Base-by-base conservation (phyloP, 2,797 vertebrate species). In the Ispidina lecontei region DNA sequence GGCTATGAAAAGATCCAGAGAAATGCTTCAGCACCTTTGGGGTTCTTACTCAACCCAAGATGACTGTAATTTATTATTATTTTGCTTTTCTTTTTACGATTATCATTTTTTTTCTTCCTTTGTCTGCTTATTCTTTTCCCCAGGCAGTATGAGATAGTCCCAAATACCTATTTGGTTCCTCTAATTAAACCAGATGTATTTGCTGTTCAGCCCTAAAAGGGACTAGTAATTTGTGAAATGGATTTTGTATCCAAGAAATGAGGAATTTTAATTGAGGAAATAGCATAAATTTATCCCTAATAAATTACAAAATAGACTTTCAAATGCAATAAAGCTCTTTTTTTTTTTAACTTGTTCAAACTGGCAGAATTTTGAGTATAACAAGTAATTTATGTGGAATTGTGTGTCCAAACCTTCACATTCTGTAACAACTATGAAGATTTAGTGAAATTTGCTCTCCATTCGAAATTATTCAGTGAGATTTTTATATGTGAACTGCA, bases 111-210 rank as follows among this genome's bases (percentile, higher is more conserved):
- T 91, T 83, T 63, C 63, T 81, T 84, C 29, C 11, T 22, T 74
- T 73, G 59, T 59, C 60, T 69, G 60, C 46, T 84, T 54, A 64
- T 56, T 79, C 71, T 65, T 68, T 41, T 77, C 88, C 60, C 69
- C n/a, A 52, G 80, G 86, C 88, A 90, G 84, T 29, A 84, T 1
- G 4, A 88, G 68, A 74, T 14, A 67, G 74, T 28, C 78, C 69
- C 68, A 91, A 76, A 71, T 35, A 91, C 64, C 87, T 92, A 43
- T 80, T 87, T 76, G 49, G 41, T 77, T 92, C 17, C 83, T 76
- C 51, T 80, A 93, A 94, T 96, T 89, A 93, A 79, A 65, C n/a
- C 64, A 87, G 74, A 88, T 71, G 60, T 64, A 71, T 82, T 74
- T 90, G 68, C 54, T 84, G 5, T 43, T 79, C 80, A 87, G 58